Percentiles rank a stretch among this genome's conserved stretches.
These are phyloP conservation scores for Silurus asotus DNA, from an alignment of 2,113 vertebrate species.

Conservation along the genomic window DNA sequence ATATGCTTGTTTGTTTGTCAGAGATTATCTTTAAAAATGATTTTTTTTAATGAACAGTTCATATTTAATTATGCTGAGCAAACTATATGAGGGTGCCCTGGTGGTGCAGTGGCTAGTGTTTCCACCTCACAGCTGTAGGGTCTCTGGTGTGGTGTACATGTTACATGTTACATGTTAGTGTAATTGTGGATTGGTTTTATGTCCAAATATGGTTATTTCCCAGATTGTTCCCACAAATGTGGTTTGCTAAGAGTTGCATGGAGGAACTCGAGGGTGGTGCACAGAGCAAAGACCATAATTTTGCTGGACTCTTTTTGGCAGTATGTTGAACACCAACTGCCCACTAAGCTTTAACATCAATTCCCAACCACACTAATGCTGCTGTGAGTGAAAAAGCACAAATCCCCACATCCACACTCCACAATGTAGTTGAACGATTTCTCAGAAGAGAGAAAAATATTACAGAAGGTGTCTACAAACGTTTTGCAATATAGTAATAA, in stretches of 20 bases:
- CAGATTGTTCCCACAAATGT: background rate
- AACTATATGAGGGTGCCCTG: background rate
- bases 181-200: background rate
- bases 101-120: background rate
- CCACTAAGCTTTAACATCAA: background rate
- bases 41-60: background rate
- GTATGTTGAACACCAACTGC: background rate
- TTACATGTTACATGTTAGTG: background rate
- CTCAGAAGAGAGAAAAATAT: background rate
- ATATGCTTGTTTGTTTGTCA: conserved; percentile 34
- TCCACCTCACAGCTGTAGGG: background rate
- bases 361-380: background rate
- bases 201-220: background rate
- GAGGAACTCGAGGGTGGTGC: background rate
- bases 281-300: background rate
- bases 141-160: too few relatives aligned
- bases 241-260: background rate
- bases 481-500: background rate
- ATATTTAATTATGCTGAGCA: background rate
- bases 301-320: background rate
- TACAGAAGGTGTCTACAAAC: background rate
- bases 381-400: background rate
- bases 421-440: background rate
- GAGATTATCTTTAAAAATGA: background rate
- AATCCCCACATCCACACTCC: background rate